phyloP scores from a whole-genome alignment of 2,113 vertebrate genomes.

The Tenrec ecaudatus region DNA sequence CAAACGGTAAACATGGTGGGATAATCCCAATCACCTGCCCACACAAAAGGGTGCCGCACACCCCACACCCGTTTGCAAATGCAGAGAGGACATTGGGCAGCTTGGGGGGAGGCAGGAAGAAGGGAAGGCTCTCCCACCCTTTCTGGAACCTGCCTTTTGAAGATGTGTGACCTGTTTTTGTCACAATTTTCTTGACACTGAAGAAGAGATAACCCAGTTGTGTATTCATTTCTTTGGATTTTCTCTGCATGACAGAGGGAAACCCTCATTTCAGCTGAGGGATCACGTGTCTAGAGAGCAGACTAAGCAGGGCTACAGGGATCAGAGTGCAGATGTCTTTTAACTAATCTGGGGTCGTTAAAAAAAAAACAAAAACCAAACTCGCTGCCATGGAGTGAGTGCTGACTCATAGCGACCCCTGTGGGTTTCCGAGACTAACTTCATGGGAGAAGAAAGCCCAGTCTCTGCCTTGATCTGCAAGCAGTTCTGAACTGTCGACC shows the following conservation, averaged over 20 bases:
- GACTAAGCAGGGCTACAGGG: neutral
- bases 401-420: too few relatives aligned
- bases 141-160: neutral
- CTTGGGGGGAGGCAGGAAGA: neutral
- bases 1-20: neutral
- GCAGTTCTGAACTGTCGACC: too few relatives aligned
- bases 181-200: neutral
- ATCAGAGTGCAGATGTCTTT: neutral
- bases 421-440: too few relatives aligned
- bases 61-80: neutral
- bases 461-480: too few relatives aligned
- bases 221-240: neutral
- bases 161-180: neutral
- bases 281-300: neutral
- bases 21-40: neutral
- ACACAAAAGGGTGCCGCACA: neutral
- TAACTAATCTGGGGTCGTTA: neutral
- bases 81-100: neutral
- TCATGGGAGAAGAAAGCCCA: too few relatives aligned
- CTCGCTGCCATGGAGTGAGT: too few relatives aligned
- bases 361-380: too few relatives aligned
- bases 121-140: neutral
- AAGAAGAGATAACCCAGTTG: neutral
- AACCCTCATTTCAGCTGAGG: neutral
- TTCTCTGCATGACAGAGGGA: neutral